Base-by-base conservation (phyloP, 2,888 invertebrate species). In the Philhelius pedissequus region DNA sequence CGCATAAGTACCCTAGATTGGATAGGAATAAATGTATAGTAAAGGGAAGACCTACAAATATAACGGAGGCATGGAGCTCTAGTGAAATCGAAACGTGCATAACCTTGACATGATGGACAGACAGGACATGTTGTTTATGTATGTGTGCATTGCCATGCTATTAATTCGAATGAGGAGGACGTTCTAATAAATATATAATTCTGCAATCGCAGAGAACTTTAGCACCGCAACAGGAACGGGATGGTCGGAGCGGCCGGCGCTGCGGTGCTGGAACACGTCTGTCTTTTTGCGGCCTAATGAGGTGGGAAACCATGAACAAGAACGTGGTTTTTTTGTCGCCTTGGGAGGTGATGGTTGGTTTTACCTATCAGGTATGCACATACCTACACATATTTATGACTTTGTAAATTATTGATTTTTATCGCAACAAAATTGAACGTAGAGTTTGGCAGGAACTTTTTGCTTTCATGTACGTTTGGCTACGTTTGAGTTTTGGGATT, bases 201-300 rank as follows among this genome's bases (percentile, higher is more conserved):
- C 45, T 43, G 64, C 43, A 56, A 74, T 74, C 64, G 74, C 45
- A 52, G 45, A 64, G 54, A 43, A 52, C 15, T 52, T 9, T 4
- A 52, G 15, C 8, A 52, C 4, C 22, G n/a, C n/a, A 45, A 4
- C 18, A 30, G 56, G 13, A n/a, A n/a, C 22, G 35, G 32, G 22
- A 4, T n/a, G n/a, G n/a, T n/a, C 13, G 2, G 2, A 18, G 27
- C 32, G n/a, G 18, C 22, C 9, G 25, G 40, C n/a, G n/a, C n/a
- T n/a, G n/a, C n/a, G n/a, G 13, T 0, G 15, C 15, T 32, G 30
- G 1, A 27, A 38, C 50, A 66, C 52, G 52, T 77, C 77, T 77
- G 82, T 82, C 77, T 82, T 71, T 82, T 71, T 77, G 77, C 54
- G 82, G 77, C 60, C 71, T 71, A 82, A 82, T 82, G 77, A 82